Evolutionary conservation across 2,113 vertebrate species (phyloP), one percentile per base, ranked within the genome.

Genomic region (Nibea albiflora): DNA sequence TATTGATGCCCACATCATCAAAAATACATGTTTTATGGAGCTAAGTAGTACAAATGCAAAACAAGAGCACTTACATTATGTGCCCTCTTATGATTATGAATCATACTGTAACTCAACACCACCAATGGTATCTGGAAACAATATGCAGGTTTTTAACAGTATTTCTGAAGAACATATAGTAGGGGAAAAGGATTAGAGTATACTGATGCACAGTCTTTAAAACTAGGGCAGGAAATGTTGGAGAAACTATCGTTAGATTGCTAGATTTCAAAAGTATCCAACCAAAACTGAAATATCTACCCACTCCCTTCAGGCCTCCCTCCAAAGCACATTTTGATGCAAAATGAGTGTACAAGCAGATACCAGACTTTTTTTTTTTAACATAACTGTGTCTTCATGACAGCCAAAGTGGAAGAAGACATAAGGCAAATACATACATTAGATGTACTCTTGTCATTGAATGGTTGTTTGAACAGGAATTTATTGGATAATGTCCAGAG

Each of bases 1-100:
- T 83, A 88, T 88, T 89, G 54, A 89, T 85, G 39, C 44, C 50
- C 58, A 67, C 60, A 60, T 61, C 49, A 87, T 87, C 35, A 90
- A 81, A 83, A 84, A 88, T 81, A 39, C 78, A 86, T 81, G 65
- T 2, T 71, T 64, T 67, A 58, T 61, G 17, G 50, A 54, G 35
- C 50, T 73, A 58, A 84, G 74, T 70, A 39, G 47, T 62, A 81
- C 60, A 80, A 82, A 75, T 80, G 67, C 46, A 75, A 65, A 68
- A 64, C 64, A 81, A 62, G 50, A 73, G 46, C n/a, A 63, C 61
- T 68, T 49, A 65, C 62, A 60, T 73, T 62, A 58, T 77, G 60
- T 73, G 75, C 28, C 26, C 62, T 64, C 16, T 46, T 46, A 46
- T 47, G 46, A 81, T 53, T 76, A 66, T 67, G 12, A 73, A 56